A percentile compares a stretch with the other conserved stretches of the same genome.
phyloP scores from a whole-genome alignment of 2,113 vertebrate genomes.

The Numenius arquata region DNA sequence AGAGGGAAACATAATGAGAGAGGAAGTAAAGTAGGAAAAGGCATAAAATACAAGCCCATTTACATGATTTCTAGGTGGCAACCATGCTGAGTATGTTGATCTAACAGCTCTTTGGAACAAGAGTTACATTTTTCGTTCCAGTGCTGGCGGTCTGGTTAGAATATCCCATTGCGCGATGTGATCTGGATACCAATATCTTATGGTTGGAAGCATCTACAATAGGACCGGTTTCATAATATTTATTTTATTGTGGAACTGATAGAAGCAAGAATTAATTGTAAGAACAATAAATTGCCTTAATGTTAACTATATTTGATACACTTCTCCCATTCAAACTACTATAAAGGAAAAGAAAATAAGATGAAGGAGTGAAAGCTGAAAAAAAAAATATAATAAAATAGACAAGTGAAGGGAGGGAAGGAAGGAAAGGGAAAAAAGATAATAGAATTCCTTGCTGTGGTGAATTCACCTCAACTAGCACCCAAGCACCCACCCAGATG shows the following conservation, averaged over 20 bases:
- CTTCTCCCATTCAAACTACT: background rate
- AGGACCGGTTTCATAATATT: background rate
- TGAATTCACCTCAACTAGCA: background rate
- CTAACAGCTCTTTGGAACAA: background rate
- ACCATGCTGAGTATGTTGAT: background rate
- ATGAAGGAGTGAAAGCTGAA: background rate
- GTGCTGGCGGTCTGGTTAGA: background rate
- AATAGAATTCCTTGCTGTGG: background rate
- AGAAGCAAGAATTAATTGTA: background rate
- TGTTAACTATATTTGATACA: background rate
- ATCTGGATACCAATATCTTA: background rate
- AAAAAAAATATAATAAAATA: background rate
- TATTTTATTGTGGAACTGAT: background rate
- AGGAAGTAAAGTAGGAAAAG: background rate
- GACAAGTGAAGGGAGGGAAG: background rate
- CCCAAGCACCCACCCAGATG: background rate
- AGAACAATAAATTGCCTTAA: background rate
- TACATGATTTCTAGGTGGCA: background rate
- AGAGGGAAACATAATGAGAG: background rate
- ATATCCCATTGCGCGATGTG: background rate
- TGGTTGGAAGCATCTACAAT: background rate
- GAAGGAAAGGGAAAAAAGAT: background rate
- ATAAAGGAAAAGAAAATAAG: background rate
- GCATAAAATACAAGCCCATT: background rate
- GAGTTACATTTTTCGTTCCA: background rate